These are phyloP conservation scores for Phataginus tricuspis DNA, from an alignment of 2,797 vertebrate genomes.

Conservation along the genomic window DNA sequence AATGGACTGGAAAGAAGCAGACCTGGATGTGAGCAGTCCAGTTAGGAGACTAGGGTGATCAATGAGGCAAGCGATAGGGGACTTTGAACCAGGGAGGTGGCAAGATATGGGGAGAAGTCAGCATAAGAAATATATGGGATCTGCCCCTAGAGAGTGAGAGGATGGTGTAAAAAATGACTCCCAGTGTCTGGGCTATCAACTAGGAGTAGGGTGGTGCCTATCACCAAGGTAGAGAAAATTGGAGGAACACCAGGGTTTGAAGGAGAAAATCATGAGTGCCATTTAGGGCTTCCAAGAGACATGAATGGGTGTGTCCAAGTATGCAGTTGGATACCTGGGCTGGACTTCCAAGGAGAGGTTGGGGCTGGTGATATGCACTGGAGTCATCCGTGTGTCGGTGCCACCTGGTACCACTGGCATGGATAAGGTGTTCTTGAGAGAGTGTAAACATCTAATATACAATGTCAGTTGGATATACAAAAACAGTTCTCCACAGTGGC, in stretches of 20 bases:
- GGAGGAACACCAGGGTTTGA: neutral
- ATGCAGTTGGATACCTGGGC: neutral
- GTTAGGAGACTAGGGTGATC: neutral
- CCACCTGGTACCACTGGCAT: neutral
- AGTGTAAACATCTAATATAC: neutral
- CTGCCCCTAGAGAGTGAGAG: neutral
- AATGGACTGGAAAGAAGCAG: neutral
- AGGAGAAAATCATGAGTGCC: neutral
- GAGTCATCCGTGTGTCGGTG: neutral
- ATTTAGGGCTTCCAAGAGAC: neutral
- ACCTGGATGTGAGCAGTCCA: neutral
- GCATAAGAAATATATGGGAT: neutral
- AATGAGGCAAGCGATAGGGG: neutral
- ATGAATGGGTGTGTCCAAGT: neutral
- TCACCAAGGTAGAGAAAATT: neutral
- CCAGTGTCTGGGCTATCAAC: neutral
- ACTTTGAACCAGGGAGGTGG: neutral
- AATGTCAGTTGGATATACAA: neutral
- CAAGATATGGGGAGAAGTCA: neutral
- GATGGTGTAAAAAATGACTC: neutral
- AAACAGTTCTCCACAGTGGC: neutral
- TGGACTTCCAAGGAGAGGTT: neutral
- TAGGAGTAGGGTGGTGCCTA: rapidly evolving
- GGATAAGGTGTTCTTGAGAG: neutral
- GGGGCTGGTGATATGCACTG: neutral